phyloP scores from a whole-genome alignment of 2,888 invertebrate genomes.

The Tinea semifulvella region DNA sequence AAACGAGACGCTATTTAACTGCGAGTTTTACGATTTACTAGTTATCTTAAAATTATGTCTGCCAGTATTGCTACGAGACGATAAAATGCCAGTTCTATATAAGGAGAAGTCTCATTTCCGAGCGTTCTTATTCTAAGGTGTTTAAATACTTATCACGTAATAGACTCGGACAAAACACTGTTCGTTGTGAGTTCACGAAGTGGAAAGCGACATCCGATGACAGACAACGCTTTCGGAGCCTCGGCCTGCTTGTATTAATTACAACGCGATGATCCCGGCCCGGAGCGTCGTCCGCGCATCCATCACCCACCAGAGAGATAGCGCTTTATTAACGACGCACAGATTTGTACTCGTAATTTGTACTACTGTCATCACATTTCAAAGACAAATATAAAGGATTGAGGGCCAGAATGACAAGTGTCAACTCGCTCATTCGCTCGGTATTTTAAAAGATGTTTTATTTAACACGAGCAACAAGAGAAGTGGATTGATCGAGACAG shows the following conservation, averaged over 20 bases:
- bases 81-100: conserved; percentile 5
- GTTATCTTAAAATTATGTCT: conserved; percentile 56
- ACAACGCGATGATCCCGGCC: conserved; percentile 49
- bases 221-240: conserved; percentile 29
- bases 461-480: conserved; percentile 64
- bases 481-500: conserved; percentile 63
- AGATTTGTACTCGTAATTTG: conserved; percentile 66
- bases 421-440: conserved; percentile 55
- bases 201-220: conserved; percentile 51
- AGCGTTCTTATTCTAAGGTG: conserved; percentile 1
- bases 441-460: conserved; percentile 63
- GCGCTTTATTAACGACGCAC: conserved; percentile 59
- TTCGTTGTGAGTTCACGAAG: conserved; percentile 44
- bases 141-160: conserved; percentile 5
- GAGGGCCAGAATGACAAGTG: conserved; percentile 64
- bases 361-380: conserved; percentile 68
- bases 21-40: conserved; percentile 54
- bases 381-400: conserved; percentile 68
- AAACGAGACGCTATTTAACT: conserved; percentile 45
- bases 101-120: conserved; percentile 9
- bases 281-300: conserved; percentile 35
- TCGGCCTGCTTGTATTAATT: conserved; percentile 41
- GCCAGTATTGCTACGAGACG: conserved; percentile 24
- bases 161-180: conserved; percentile 35
- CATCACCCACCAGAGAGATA: conserved; percentile 58